A percentile compares a stretch with the other conserved stretches of the same genome.
Evolutionary conservation across 2,888 invertebrate genomes (phyloP).

Genomic region (Drosophila multiciliata): DNA sequence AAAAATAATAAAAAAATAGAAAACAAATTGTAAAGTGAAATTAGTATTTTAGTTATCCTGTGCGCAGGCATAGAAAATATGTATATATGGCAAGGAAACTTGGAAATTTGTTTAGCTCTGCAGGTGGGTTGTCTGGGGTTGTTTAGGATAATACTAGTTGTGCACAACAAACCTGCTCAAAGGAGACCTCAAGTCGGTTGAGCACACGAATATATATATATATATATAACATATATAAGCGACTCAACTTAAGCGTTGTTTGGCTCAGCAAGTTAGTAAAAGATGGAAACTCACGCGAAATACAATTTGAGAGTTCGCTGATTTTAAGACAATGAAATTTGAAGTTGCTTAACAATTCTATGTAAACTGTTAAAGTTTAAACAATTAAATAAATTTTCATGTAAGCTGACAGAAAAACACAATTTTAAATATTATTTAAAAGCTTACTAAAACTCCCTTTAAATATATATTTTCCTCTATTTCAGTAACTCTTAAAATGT

Average conservation of each 20-base stretch:
- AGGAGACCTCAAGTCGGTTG: conserved; percentile 43
- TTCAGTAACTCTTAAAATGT: not conserved
- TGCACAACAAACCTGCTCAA: conserved; percentile 23
- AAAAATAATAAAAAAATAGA: conserved; percentile 43
- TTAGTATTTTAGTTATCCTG: conserved; percentile 80
- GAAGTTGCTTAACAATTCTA: no score
- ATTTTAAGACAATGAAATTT: not conserved
- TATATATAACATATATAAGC: not conserved
- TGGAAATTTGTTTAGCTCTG: conserved; percentile 51
- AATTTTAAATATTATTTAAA: not conserved
- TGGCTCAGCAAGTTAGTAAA: conserved; percentile 5
- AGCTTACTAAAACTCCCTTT: not conserved
- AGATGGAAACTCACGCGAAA: not conserved
- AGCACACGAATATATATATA: conserved; percentile 27
- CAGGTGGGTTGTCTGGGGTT: conserved; percentile 28
- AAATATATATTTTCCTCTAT: not conserved
- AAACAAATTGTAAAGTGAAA: conserved; percentile 79
- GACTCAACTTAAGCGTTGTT: conserved; percentile 17
- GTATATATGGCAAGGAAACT: conserved; percentile 29
- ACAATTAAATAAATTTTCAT: not conserved
- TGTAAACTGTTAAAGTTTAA: not conserved
- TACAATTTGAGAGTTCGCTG: not conserved
- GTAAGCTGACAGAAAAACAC: not conserved
- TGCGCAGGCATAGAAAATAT: conserved; percentile 58
- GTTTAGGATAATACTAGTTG: conserved; percentile 7